These are phyloP conservation scores for Ceratina calcarata DNA, from an alignment of 1,140 invertebrate species.

Conservation along the genomic window DNA sequence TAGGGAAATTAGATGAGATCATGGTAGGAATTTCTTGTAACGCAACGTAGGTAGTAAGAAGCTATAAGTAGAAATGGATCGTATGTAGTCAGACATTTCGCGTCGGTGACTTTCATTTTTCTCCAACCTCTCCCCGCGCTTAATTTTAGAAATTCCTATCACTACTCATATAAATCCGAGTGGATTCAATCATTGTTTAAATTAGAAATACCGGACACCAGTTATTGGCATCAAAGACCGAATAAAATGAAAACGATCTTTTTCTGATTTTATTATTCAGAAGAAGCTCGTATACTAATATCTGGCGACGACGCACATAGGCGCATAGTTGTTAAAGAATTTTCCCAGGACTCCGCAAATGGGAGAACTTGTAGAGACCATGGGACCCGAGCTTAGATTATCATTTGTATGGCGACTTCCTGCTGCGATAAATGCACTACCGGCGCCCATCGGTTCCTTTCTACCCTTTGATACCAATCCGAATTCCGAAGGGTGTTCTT, in stretches of 20 bases:
- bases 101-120: not conserved
- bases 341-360: not conserved
- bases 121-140: not conserved
- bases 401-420: constrained; percentile 65
- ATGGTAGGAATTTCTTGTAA: too few species aligned
- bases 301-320: too few species aligned
- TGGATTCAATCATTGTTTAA: too few species aligned
- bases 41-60: not conserved
- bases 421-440: constrained; percentile 65
- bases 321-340: not conserved
- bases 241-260: too few species aligned
- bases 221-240: too few species aligned
- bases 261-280: too few species aligned
- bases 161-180: too few species aligned
- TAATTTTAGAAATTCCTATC: too few species aligned
- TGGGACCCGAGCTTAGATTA: constrained; percentile 47
- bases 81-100: constrained; percentile 5
- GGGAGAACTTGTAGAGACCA: constrained; percentile 19
- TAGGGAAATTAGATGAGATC: not conserved
- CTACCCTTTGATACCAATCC: constrained; percentile 40
- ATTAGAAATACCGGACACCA: too few species aligned
- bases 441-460: constrained; percentile 40
- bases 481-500: not conserved
- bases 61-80: constrained; percentile 2
- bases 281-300: too few species aligned